A percentile compares a stretch with the other conserved stretches of the same genome.
phyloP scores from a whole-genome alignment of 2,113 vertebrate species.

The Dicentrarchus labrax region DNA sequence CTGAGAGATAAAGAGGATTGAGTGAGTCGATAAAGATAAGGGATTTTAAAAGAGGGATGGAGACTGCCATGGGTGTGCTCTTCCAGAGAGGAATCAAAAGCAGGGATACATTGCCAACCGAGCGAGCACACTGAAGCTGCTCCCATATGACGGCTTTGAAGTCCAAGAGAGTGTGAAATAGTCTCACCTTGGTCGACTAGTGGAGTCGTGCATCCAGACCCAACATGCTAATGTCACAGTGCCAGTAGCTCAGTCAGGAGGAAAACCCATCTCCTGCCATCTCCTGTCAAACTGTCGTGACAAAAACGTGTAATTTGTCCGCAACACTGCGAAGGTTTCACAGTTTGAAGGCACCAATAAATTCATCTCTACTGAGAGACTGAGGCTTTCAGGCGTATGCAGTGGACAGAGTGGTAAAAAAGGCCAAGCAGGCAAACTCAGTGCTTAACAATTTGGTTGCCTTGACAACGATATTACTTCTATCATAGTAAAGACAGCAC shows the following conservation, averaged over 20 bases:
- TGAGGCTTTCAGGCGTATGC: background rate
- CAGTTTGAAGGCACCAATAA: conserved; percentile 14
- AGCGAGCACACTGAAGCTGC: conserved; percentile 13
- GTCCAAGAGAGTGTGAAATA: conserved; percentile 60
- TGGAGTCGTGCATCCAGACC: background rate
- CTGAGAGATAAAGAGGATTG: background rate
- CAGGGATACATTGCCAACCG: background rate
- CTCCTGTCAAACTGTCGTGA: conserved; percentile 32
- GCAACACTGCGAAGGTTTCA: background rate
- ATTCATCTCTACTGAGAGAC: background rate
- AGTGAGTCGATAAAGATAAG: background rate
- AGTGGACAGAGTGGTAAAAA: conserved; percentile 23
- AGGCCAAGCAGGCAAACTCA: conserved; percentile 6
- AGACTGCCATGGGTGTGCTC: background rate
- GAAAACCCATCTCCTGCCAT: conserved; percentile 35
- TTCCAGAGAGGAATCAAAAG: conserved; percentile 17
- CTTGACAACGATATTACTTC: conserved; percentile 54
- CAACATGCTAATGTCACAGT: conserved; percentile 40
- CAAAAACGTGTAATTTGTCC: conserved; percentile 2
- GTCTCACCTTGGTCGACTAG: conserved; percentile 34
- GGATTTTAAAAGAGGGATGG: conserved; percentile 12
- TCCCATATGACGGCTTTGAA: conserved; percentile 38
- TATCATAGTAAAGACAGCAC: background rate
- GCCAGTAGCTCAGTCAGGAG: conserved; percentile 21
- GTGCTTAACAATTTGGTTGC: conserved; percentile 40